A percentile compares a stretch with the other conserved stretches of the same genome.
phyloP scores from a whole-genome alignment of 2,113 vertebrate species.

The Cinclus cinclus region DNA sequence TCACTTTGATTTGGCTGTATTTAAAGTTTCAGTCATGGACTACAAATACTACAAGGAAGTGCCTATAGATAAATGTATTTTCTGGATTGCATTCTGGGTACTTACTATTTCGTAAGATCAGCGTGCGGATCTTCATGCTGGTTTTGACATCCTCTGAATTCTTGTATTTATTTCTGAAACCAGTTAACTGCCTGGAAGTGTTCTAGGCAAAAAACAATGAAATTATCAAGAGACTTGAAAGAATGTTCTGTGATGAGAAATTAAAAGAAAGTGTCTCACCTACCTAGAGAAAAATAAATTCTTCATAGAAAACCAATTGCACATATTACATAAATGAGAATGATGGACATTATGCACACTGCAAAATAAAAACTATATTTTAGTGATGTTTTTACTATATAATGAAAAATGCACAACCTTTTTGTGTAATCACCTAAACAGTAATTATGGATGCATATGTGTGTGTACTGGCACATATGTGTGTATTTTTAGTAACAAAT shows the following conservation, averaged over 20 bases:
- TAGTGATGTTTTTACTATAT: background rate
- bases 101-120: background rate
- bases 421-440: background rate
- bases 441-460: background rate
- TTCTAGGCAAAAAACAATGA: background rate
- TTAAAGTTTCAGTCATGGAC: background rate
- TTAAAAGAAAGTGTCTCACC: background rate
- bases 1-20: background rate
- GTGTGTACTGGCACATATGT: background rate
- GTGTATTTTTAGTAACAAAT: background rate
- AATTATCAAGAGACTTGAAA: background rate
- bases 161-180: conserved; percentile 5
- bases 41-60: background rate
- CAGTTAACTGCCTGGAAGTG: background rate
- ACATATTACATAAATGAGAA: background rate
- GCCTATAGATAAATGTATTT: background rate
- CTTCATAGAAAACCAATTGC: background rate
- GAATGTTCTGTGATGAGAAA: background rate
- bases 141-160: background rate
- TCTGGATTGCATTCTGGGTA: background rate
- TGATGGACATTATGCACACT: background rate
- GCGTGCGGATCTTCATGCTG: accelerated
- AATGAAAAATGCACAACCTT: background rate
- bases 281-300: background rate
- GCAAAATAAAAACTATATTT: background rate